Conservation (phyloP, 2,797 vertebrate species). For the Aulostomus chinensis region DNA sequence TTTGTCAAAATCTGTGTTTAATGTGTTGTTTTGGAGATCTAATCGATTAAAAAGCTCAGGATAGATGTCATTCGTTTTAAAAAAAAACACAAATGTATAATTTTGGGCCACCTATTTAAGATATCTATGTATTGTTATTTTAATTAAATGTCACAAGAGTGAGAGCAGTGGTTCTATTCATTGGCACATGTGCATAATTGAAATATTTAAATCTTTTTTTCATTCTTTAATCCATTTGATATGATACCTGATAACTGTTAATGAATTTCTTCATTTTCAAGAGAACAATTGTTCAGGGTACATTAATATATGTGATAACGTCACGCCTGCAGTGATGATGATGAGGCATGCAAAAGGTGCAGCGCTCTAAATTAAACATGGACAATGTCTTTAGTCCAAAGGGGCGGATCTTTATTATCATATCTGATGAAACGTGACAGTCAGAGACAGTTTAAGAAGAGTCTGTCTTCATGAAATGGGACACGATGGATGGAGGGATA, state of each 20-base stretch:
- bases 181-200: conserved; percentile 21
- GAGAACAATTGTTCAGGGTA: conserved; percentile 29
- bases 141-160: conserved; percentile 30
- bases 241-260: conserved; percentile 2
- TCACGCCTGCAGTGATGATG: no score
- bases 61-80: conserved; percentile 67
- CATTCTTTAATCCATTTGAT: conserved; percentile 19
- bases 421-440: no score
- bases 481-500: no score
- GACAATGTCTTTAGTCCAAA: background rate
- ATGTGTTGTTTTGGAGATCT: conserved; percentile 49
- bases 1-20: conserved; percentile 40
- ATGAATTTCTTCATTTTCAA: conserved; percentile 29
- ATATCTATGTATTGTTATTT: conserved; percentile 25
- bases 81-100: conserved; percentile 39
- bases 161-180: conserved; percentile 27
- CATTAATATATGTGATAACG: conserved; percentile 23
- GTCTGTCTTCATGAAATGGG: no score
- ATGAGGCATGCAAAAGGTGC: no score
- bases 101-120: conserved; percentile 45
- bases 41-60: conserved; percentile 80
- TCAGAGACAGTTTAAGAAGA: no score
- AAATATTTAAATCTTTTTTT: conserved; percentile 11
- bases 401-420: no score
- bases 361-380: background rate